Base-by-base conservation (phyloP, 2,888 invertebrate species). In the Ectropis crepuscularia region DNA sequence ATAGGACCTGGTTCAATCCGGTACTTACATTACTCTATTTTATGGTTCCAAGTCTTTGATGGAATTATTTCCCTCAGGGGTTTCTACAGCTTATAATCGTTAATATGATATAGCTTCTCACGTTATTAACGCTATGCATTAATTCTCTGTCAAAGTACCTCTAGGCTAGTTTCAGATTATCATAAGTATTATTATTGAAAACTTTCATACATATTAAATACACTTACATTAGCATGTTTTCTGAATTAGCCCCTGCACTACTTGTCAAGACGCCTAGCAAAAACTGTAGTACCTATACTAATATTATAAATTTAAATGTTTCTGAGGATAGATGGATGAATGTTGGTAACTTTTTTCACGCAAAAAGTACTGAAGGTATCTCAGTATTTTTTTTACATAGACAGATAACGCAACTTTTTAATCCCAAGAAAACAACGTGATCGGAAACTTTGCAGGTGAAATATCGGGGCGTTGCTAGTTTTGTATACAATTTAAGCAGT, bases 171-270 rank as follows among this genome's bases (percentile, higher is more conserved):
- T 38, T 49, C 11, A 12, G 37, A 11, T 38, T 49, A 47, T 47
- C 28, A 11, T 38, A 49, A 49, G 2, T 49, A 38, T 49, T 38
- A 37, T 50, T 12, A 39, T 50, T 50, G 39, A 50, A 50, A 50
- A 50, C 6, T 12, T 38, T 9, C 12, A 50, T 51, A 16, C 12
- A 51, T 6, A 41, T 39, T 50, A 11, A 50, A 38, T 49, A 39
- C 12, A 38, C 49, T 12, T 37, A n/a, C 12, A 39, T 51, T 41
- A 16, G 39, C 39, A 51, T 51, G 41, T 51, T 51, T 41, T 41
- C 39, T 51, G 8, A n/a, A 38, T 37, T 49, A 16, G 12, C 39
- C 11, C 6, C 12, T 51, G 16, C 39, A 41, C 10, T 51, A 41
- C 10, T 16, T 39, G 6, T 28, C 16, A 28, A 28, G 16, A 28